Evolutionary conservation across 2,113 vertebrate species (phyloP).

Genomic region (Xiphophorus maculatus): DNA sequence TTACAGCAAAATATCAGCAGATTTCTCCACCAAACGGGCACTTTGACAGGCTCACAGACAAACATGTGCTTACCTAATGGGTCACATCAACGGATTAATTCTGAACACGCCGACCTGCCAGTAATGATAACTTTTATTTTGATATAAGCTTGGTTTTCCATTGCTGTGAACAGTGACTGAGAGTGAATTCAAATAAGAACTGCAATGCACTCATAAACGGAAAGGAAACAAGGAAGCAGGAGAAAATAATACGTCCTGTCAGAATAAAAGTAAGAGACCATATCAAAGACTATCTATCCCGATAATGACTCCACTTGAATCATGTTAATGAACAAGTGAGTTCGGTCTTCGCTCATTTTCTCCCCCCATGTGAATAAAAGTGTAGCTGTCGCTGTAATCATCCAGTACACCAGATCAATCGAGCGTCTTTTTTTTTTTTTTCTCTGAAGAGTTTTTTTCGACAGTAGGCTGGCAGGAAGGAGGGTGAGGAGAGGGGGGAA

Average conservation of each 20-base stretch:
- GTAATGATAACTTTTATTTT: slow-evolving; percentile 34
- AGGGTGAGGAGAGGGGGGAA: no score
- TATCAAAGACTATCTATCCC: slow-evolving; percentile 26
- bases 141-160: slow-evolving; percentile 41
- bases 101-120: slow-evolving; percentile 29
- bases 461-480: no score
- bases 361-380: slow-evolving; percentile 1
- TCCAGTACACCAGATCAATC: background rate
- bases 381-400: background rate
- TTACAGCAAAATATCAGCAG: slow-evolving; percentile 17
- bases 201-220: slow-evolving; percentile 18
- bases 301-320: slow-evolving; percentile 44
- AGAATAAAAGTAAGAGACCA: slow-evolving; percentile 25
- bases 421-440: background rate
- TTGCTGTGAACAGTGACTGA: slow-evolving; percentile 21
- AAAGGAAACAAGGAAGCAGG: background rate
- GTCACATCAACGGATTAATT: slow-evolving; percentile 6
- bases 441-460: no score
- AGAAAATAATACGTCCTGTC: background rate
- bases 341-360: slow-evolving; percentile 10
- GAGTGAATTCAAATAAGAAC: slow-evolving; percentile 40
- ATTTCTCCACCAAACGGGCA: slow-evolving; percentile 8
- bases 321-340: slow-evolving; percentile 12
- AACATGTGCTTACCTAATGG: slow-evolving; percentile 7
- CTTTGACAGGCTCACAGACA: slow-evolving; percentile 6